Conservation (phyloP, 2,113 vertebrate species). For the Hyla sarda region DNA sequence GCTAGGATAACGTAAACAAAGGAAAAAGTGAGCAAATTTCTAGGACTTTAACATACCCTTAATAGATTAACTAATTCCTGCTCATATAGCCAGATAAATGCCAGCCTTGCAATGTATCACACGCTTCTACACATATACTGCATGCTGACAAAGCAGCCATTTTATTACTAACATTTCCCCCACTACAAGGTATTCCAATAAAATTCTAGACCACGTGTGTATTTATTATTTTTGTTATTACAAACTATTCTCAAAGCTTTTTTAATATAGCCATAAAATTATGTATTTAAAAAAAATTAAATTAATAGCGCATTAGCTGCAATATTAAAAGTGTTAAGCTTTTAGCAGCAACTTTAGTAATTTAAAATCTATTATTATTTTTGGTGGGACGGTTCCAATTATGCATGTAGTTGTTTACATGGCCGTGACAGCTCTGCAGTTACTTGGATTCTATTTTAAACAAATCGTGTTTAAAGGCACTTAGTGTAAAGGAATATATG, state of each 20-base stretch:
- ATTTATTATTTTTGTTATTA: conserved; percentile 25
- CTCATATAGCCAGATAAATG: conserved; percentile 20
- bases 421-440: conserved; percentile 50
- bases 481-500: conserved; percentile 57
- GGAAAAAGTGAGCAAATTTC: conserved; percentile 23
- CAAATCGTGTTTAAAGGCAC: conserved; percentile 53
- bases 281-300: background rate
- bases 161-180: conserved; percentile 7
- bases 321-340: conserved; percentile 41
- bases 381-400: conserved; percentile 47
- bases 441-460: conserved; percentile 58
- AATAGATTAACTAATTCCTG: conserved; percentile 15
- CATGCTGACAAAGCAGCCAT: conserved; percentile 21
- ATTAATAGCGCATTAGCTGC: conserved; percentile 43
- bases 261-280: background rate
- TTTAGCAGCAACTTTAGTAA: conserved; percentile 43
- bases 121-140: background rate
- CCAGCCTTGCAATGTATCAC: conserved; percentile 9
- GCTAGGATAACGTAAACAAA: conserved; percentile 29
- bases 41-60: background rate
- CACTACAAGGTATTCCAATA: conserved; percentile 5
- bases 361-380: conserved; percentile 56
- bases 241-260: conserved; percentile 4
- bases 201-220: background rate
- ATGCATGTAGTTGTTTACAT: conserved; percentile 53